A percentile compares a stretch with the other conserved stretches of the same genome.
Conservation (phyloP, 2,888 invertebrate species). For the Habroteleia sp. region DNA sequence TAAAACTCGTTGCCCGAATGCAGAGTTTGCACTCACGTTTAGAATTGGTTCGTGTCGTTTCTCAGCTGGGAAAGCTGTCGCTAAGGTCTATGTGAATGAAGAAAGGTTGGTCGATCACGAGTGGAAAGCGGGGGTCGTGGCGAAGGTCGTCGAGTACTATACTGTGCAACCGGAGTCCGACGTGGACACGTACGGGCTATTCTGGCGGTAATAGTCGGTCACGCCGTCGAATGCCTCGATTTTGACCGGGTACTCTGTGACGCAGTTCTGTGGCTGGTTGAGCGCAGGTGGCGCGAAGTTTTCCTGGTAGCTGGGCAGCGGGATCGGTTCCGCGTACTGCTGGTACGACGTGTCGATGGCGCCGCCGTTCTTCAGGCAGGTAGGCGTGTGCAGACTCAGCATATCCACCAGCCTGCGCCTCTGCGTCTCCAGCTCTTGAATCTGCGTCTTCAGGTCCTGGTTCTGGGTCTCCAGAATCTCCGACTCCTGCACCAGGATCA, state of each 20-base stretch:
- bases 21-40: too few species aligned
- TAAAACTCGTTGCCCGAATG: too few species aligned
- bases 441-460: conserved; percentile 90
- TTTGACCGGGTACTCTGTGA: conserved; percentile 77
- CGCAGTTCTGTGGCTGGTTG: conserved; percentile 77
- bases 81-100: too few species aligned
- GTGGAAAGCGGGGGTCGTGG: background rate
- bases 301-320: conserved; percentile 78
- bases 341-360: conserved; percentile 78
- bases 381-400: conserved; percentile 88
- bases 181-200: conserved; percentile 75
- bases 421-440: conserved; percentile 91
- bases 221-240: conserved; percentile 75
- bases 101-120: too few species aligned
- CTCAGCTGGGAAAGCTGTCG: too few species aligned
- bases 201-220: conserved; percentile 75
- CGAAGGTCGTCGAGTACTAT: conserved; percentile 65
- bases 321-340: conserved; percentile 74
- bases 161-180: conserved; percentile 77
- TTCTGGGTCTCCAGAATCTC: conserved; percentile 93
- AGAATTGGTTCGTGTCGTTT: too few species aligned
- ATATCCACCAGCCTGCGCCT: conserved; percentile 89
- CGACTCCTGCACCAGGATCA: conserved; percentile 92
- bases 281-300: conserved; percentile 74
- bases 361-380: conserved; percentile 84